These are phyloP conservation scores for Drosophila vallismaia DNA, from an alignment of 2,888 invertebrate genomes.

Conservation along the genomic window DNA sequence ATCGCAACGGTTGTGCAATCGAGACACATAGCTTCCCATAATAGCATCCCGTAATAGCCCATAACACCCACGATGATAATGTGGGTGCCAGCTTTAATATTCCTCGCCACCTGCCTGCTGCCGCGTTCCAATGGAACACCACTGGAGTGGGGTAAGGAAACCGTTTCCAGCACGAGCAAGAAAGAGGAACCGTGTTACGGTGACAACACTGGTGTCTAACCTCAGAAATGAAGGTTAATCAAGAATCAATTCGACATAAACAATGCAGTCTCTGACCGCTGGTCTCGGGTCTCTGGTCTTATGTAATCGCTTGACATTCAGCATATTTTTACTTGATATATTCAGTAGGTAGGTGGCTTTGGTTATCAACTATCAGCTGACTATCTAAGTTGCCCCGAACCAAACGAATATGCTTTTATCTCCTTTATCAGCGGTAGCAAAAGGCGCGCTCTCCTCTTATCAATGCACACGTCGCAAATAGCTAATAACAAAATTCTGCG, in stretches of 20 bases:
- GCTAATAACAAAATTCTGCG: conserved; percentile 28
- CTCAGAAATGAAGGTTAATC: no score
- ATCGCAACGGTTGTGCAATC: conserved; percentile 38
- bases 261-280: conserved; percentile 11
- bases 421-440: conserved; percentile 20
- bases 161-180: not conserved
- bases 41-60: conserved; percentile 6
- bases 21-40: conserved; percentile 7
- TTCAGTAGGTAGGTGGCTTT: conserved; percentile 5
- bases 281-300: conserved; percentile 21
- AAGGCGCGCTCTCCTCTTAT: conserved; percentile 14
- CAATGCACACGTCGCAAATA: conserved; percentile 52
- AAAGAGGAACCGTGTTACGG: conserved; percentile 13
- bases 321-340: conserved; percentile 37
- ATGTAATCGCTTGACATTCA: conserved; percentile 60
- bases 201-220: conserved; percentile 19
- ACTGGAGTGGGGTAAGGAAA: conserved; percentile 63
- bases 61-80: conserved; percentile 10
- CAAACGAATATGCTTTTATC: conserved; percentile 19
- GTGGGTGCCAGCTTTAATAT: conserved; percentile 15
- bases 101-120: conserved; percentile 22
- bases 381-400: conserved; percentile 29
- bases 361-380: conserved; percentile 40
- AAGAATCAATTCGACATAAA: conserved; percentile 50
- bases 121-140: conserved; percentile 45